phyloP scores from a whole-genome alignment of 2,888 invertebrate genomes.

The Macrosoma leucophasiata region DNA sequence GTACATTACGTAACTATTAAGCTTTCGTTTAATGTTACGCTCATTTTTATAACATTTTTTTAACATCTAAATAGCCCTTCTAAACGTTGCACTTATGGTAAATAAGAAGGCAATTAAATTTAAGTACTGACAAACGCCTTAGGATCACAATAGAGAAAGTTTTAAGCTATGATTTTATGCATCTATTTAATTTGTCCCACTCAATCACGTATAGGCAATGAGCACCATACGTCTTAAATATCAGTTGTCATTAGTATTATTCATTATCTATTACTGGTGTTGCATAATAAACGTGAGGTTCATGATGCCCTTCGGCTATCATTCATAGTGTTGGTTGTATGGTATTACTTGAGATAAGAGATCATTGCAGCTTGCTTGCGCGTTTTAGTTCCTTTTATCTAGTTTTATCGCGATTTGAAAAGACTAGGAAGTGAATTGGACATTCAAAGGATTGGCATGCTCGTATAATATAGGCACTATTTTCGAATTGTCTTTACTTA shows the following conservation, averaged over 20 bases:
- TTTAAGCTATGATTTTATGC: constrained; percentile 41
- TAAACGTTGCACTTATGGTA: constrained; percentile 12
- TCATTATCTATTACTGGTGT: constrained; percentile 62
- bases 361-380: constrained; percentile 6
- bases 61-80: constrained; percentile 9
- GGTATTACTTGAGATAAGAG: constrained; percentile 18
- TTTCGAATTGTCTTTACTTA: no score
- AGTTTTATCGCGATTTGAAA: neutral
- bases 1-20: constrained; percentile 36
- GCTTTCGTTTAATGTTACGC: constrained; percentile 26
- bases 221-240: constrained; percentile 62
- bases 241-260: constrained; percentile 67
- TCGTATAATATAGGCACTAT: no score
- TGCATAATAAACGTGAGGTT: constrained; percentile 52
- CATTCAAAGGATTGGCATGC: no score
- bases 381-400: constrained; percentile 6
- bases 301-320: constrained; percentile 51
- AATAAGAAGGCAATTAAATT: constrained; percentile 15
- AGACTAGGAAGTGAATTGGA: no score
- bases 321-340: constrained; percentile 34
- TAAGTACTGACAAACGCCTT: no score
- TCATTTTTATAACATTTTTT: constrained; percentile 18
- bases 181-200: constrained; percentile 64
- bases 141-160: constrained; percentile 68
- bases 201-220: constrained; percentile 52